A percentile compares a stretch with the other conserved stretches of the same genome.
These are phyloP conservation scores for Carassius auratus DNA, from an alignment of 2,113 vertebrate species.

Conservation along the genomic window DNA sequence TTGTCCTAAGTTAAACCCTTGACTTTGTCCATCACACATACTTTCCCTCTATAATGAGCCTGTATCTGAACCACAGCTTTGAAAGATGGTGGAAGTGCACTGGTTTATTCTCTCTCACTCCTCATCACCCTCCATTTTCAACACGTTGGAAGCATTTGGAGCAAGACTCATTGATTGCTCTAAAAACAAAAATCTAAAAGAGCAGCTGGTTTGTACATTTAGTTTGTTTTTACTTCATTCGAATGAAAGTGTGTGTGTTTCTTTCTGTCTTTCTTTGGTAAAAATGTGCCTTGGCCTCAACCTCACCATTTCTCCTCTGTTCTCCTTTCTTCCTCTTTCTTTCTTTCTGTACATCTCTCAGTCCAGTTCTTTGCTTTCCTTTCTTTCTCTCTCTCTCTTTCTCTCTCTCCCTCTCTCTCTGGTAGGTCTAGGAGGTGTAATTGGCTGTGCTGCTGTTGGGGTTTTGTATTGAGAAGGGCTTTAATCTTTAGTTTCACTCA, in stretches of 20 bases:
- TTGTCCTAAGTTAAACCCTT: not conserved
- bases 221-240: not conserved
- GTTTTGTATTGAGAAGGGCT: conserved; percentile 64
- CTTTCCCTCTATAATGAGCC: conserved; percentile 47
- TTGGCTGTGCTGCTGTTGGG: conserved; percentile 58
- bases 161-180: conserved; percentile 54
- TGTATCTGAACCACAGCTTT: conserved; percentile 52
- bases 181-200: conserved; percentile 49
- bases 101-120: conserved; percentile 56
- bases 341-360: conserved; percentile 34
- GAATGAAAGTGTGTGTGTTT: not conserved
- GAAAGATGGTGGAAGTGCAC: conserved; percentile 37
- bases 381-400: not conserved
- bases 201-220: not conserved
- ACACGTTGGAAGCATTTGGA: conserved; percentile 48
- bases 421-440: conserved; percentile 61
- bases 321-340: not conserved
- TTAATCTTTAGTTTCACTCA: conserved; percentile 75
- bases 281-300: not conserved
- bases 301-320: not conserved
- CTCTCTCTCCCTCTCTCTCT: not conserved
- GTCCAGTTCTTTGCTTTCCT: conserved; percentile 29
- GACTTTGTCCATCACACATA: not conserved
- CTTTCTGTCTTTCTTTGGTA: not conserved
- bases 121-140: conserved; percentile 31